phyloP scores from a whole-genome alignment of 2,113 vertebrate genomes.

The Rhadina sibilatrix region DNA sequence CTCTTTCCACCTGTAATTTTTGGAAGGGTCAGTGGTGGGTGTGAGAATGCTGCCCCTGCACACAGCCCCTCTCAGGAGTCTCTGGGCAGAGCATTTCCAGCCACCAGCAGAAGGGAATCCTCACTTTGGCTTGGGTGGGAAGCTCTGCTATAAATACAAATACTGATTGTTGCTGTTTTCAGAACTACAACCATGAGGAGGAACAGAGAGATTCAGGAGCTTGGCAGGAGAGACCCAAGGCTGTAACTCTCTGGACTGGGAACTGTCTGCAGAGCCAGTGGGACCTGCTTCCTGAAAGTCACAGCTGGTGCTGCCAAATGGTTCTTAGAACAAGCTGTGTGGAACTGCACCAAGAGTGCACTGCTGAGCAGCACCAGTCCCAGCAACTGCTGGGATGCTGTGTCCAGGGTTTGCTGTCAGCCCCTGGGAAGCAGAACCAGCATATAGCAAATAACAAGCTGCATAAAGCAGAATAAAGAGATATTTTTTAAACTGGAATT shows the following conservation, averaged over 20 bases:
- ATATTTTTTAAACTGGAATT: fast-evolving
- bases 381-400: not conserved
- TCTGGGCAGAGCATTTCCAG: not conserved
- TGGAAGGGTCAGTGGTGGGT: not conserved
- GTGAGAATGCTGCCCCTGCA: not conserved
- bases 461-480: not conserved
- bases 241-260: not conserved
- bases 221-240: not conserved
- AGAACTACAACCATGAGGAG: not conserved
- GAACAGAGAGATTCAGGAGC: not conserved
- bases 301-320: fast-evolving
- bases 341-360: not conserved
- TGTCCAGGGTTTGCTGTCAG: not conserved
- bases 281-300: not conserved
- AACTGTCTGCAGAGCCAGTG: not conserved
- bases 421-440: not conserved
- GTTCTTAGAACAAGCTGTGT: not conserved
- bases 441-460: not conserved
- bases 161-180: not conserved
- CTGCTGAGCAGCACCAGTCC: not conserved
- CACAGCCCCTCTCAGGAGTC: not conserved
- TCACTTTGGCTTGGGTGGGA: not conserved
- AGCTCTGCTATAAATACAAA: not conserved
- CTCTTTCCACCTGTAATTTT: not conserved
- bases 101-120: not conserved